Evolutionary conservation across 2,797 vertebrate species (phyloP).

Genomic region (Arvicola amphibius): DNA sequence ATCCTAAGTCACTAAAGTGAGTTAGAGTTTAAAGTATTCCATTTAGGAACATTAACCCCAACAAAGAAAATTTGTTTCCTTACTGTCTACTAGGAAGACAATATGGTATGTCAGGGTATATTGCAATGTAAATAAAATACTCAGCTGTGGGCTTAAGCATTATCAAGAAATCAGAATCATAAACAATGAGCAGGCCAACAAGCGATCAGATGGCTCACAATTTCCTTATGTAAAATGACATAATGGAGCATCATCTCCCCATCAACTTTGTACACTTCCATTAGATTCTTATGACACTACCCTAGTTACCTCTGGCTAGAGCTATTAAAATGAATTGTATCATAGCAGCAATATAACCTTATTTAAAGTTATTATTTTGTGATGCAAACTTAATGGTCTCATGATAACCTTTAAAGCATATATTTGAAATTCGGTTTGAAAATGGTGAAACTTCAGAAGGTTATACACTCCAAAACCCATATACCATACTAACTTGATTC

Average conservation of each 20-base stretch:
- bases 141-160: not conserved
- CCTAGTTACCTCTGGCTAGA: not conserved
- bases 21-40: not conserved
- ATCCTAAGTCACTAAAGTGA: constrained; percentile 20
- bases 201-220: constrained; percentile 24
- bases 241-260: not conserved
- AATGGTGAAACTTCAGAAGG: constrained; percentile 49
- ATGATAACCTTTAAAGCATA: constrained; percentile 6
- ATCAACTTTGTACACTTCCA: constrained; percentile 10
- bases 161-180: not conserved
- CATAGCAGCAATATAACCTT: constrained; percentile 24
- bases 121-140: constrained; percentile 27
- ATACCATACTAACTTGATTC: not conserved
- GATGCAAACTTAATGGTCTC: constrained; percentile 29
- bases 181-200: not conserved
- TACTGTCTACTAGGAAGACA: not conserved
- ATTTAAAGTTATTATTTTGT: constrained; percentile 4
- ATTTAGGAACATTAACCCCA: not conserved
- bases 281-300: not conserved
- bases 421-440: constrained; percentile 19
- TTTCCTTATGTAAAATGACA: constrained; percentile 50
- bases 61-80: not conserved
- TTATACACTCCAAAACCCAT: not conserved
- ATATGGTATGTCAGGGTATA: not conserved
- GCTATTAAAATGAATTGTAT: constrained; percentile 50